Evolutionary conservation across 2,797 vertebrate species (phyloP), one percentile per base, ranked within the genome.

Genomic region (Rhyacichthys aspro): DNA sequence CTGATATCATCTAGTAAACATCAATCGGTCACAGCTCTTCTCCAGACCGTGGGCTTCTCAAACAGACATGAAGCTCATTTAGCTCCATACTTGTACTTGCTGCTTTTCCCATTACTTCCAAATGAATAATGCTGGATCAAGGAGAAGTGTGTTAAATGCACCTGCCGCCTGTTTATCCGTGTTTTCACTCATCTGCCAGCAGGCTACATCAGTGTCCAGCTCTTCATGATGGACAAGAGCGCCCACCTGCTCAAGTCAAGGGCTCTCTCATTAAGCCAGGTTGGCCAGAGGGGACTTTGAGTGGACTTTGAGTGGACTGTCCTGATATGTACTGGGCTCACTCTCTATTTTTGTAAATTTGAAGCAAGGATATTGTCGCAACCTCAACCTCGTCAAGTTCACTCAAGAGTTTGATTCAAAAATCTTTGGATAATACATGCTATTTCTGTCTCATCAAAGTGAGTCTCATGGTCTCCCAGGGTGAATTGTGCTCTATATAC

Each of bases 231-330:
- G 56, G 47, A 53, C 53, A 72, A 45, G 62, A 34, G 2, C 44
- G 66, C 59, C 79, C 78, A 82, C 78, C 75, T 86, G 84, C 74
- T 79, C 53, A 38, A 72, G 47, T 72, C 79, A 61, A 74, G 45
- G 28, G n/a, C 53, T 52, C 44, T 62, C 60, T 70, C 69, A 67
- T 67, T 74, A 59, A 60, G 63, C 64, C 63, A 68, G 11, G 58
- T 61, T 44, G 58, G 49, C 48, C 50, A 56, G 60, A 76, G 72
- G 50, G 53, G 58, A 62, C 47, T 19, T 39, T 46, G 62, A 63
- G 61, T 59, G 55, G 71, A 39, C 34, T 10, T 47, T 45, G 53
- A 72, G 55, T 70, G 73, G 63, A 71, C 48, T 16, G 50, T 50
- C 55, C 61, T 57, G 59, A 63, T 68, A 56, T 14, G 38, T 23